Evolutionary conservation across 2,113 vertebrate species (phyloP), one percentile per base, ranked within the genome.

Genomic region (Bungarus multicinctus): DNA sequence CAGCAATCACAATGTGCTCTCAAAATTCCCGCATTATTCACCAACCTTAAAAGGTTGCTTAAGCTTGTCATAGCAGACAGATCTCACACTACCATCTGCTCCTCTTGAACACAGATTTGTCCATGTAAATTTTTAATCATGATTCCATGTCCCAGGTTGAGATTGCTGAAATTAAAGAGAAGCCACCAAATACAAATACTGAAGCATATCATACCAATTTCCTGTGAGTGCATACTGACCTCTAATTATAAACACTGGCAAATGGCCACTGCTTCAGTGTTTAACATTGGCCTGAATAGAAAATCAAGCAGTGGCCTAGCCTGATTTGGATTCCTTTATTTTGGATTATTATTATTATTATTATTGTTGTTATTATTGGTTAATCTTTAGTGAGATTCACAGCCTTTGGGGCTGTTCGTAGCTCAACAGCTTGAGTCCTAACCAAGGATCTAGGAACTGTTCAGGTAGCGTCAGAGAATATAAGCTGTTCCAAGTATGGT

Each of bases 231-330:
- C 95, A 97, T 91, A 91, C 52, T 95, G 96, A 97, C 96, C 96
- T 97, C 92, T 93, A 96, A 96, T 96, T 96, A 95, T 94, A 97
- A 97, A 97, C 94, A 97, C 95, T 96, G 96, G 97, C 97, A 97
- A 96, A 97, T 97, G 96, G 96, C 97, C 96, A 97, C 95, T 96
- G 96, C 95, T 97, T 97, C 69, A 96, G 91, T 95, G 92, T 69
- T 92, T 93, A 91, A 92, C 94, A 96, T 90, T 94, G 96, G 92
- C 95, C 94, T 96, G 95, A 97, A 94, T 95, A 97, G 93, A 95
- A 97, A 96, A 94, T 95, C 95, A 94, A 95, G 91, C 5, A 30
- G 89, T 95, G 91, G 93, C 93, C 93, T 90, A 94, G 93, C 92
- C 94, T 95, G 87, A 10, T 43, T 91, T 55, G 81, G 55, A 16